Evolutionary conservation across 2,888 invertebrate genomes (phyloP).

Genomic region (Melanostoma mellinum): DNA sequence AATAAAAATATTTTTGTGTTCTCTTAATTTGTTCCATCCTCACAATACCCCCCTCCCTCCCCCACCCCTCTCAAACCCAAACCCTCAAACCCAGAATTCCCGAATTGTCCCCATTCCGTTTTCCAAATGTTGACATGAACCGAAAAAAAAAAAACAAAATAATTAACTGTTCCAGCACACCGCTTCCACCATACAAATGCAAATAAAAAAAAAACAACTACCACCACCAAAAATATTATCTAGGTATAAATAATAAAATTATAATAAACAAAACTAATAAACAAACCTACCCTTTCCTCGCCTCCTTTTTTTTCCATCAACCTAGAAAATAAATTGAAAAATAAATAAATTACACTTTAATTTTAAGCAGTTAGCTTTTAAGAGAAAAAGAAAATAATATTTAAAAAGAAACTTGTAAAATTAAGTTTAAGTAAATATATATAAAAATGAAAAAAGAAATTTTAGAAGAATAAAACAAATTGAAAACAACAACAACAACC

Average conservation of each 20-base stretch:
- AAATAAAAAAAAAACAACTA: conserved; percentile 49
- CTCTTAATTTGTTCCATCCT: conserved; percentile 37
- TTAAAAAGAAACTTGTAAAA: conserved; percentile 66
- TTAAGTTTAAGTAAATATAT: conserved; percentile 70
- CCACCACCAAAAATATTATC: conserved; percentile 59
- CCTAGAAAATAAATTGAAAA: conserved; percentile 43
- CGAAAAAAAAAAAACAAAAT: conserved; percentile 30
- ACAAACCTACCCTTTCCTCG: conserved; percentile 25
- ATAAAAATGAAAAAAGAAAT: conserved; percentile 18
- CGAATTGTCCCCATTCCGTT: neutral
- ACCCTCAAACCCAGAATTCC: neutral
- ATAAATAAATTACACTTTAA: conserved; percentile 70
- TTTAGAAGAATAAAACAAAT: conserved; percentile 67
- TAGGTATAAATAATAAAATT: conserved; percentile 68
- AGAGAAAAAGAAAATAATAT: conserved; percentile 66
- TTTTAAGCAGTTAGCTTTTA: conserved; percentile 73
- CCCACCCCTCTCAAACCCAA: no score
- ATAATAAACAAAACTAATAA: conserved; percentile 17
- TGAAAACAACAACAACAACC: conserved; percentile 57
- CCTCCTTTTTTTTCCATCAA: conserved; percentile 59
- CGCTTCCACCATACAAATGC: conserved; percentile 69
- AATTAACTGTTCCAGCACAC: conserved; percentile 71
- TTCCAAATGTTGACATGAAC: conserved; percentile 24
- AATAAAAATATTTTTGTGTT: conserved; percentile 38
- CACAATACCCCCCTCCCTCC: no score